phyloP scores from a whole-genome alignment of 2,113 vertebrate genomes.

The Lamprotornis superbus region DNA sequence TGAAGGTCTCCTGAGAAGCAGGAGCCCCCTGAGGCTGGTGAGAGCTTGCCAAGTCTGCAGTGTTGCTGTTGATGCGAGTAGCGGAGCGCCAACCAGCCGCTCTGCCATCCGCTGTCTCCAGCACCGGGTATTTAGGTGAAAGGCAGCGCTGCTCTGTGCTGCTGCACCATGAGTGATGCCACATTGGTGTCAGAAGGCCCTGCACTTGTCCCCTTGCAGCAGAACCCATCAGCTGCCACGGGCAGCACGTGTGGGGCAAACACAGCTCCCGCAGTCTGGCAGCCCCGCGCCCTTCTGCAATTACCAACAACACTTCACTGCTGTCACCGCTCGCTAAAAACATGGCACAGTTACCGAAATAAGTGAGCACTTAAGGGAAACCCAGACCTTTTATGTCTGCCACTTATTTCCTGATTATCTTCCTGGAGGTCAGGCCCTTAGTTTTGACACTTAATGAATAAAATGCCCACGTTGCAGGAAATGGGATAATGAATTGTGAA shows the following conservation, averaged over 20 bases:
- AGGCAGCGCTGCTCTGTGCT: fast-evolving
- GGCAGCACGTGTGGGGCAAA: background rate
- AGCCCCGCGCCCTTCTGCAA: background rate
- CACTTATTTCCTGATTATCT: constrained; percentile 74
- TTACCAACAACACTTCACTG: background rate
- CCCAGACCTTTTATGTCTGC: constrained; percentile 68
- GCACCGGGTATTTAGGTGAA: fast-evolving
- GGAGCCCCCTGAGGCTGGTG: background rate
- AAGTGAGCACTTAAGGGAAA: constrained; percentile 69
- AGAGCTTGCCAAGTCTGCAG: background rate
- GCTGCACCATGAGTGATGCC: fast-evolving
- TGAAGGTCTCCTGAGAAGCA: background rate
- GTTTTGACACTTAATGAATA: constrained; percentile 82
- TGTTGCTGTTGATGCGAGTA: fast-evolving
- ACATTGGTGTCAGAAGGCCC: fast-evolving
- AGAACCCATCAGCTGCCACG: background rate
- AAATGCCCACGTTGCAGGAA: constrained; percentile 77
- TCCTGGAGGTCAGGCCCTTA: constrained; percentile 73
- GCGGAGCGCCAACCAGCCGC: fast-evolving
- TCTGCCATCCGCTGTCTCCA: fast-evolving
- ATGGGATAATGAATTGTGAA: constrained; percentile 81
- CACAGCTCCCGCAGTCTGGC: background rate
- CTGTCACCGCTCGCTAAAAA: constrained; percentile 34
- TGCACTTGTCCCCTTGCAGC: fast-evolving
- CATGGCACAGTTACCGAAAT: constrained; percentile 38